Conservation (phyloP, 2,797 vertebrate genomes). For the Aselliscus stoliczkanus region DNA sequence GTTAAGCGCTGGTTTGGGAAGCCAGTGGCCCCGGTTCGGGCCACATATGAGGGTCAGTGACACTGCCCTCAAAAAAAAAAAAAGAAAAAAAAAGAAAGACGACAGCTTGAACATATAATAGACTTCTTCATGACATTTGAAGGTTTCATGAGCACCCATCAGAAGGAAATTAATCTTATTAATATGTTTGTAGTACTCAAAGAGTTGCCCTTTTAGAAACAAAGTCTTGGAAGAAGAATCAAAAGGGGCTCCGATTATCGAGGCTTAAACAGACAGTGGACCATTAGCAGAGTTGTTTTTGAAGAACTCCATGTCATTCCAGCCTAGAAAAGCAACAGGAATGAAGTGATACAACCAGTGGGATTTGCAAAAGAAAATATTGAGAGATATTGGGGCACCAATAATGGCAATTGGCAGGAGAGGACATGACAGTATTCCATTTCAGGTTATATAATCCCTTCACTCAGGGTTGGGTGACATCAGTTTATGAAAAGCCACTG, state of each 20-base stretch:
- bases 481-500: conserved; percentile 61
- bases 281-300: conserved; percentile 1
- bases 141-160: conserved; percentile 22
- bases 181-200: neutral
- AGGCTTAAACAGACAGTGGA: neutral
- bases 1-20: no score
- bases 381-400: conserved; percentile 25
- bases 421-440: conserved; percentile 34
- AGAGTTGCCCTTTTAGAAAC: conserved; percentile 27
- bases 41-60: no score
- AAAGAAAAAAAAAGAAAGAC: conserved; percentile 21
- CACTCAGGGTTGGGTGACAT: conserved; percentile 66
- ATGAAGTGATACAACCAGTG: conserved; percentile 24
- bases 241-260: neutral
- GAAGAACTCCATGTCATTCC: conserved; percentile 30
- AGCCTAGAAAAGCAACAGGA: conserved; percentile 23
- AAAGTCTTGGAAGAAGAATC: conserved; percentile 9
- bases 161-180: conserved; percentile 35
- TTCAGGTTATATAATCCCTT: conserved; percentile 65
- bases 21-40: no score
- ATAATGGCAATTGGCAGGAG: conserved; percentile 52
- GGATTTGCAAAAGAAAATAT: conserved; percentile 34
- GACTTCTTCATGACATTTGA: conserved; percentile 33
- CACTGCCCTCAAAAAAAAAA: no score
- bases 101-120: neutral